A percentile compares a stretch with the other conserved stretches of the same genome.
Evolutionary conservation across 2,113 vertebrate genomes (phyloP).

Genomic region (Synchiropus splendidus): DNA sequence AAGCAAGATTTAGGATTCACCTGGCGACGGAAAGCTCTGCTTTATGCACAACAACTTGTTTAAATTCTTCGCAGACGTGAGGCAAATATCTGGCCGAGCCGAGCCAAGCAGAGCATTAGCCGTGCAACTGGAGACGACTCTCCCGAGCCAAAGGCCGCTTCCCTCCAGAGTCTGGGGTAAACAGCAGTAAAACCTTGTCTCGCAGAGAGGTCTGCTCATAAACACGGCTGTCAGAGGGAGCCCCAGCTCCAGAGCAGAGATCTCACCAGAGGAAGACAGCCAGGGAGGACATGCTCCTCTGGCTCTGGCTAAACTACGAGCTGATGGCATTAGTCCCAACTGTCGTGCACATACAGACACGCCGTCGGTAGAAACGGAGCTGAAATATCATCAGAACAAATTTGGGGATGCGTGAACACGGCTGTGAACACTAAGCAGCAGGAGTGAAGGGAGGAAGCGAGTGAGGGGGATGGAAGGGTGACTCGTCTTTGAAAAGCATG

Average conservation of each 20-base stretch:
- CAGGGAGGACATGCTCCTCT: too few species aligned
- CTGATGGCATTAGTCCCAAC: too few species aligned
- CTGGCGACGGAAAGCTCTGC: conserved; percentile 5
- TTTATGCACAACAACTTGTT: conserved; percentile 48
- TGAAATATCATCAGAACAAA: too few species aligned
- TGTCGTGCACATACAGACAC: too few species aligned
- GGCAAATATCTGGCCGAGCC: conserved; percentile 46
- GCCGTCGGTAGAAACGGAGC: too few species aligned
- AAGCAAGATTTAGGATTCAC: conserved; percentile 2
- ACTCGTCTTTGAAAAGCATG: too few species aligned
- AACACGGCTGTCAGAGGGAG: conserved; percentile 56
- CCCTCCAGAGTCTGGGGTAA: conserved; percentile 59
- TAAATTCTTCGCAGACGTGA: conserved; percentile 43
- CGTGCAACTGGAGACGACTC: conserved; percentile 45
- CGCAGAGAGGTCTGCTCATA: conserved; percentile 50
- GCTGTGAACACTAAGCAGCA: too few species aligned
- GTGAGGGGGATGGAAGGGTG: too few species aligned
- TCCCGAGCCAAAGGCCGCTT: conserved; percentile 29
- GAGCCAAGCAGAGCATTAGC: conserved; percentile 63
- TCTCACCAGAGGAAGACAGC: conserved; percentile 40
- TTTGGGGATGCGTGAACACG: too few species aligned
- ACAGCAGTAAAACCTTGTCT: conserved; percentile 65
- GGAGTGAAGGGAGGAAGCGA: too few species aligned
- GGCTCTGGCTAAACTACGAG: too few species aligned
- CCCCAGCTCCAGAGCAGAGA: conserved; percentile 40